Percentiles rank a stretch among this genome's conserved stretches.
Conservation (phyloP, 2,797 vertebrate species). For the Rhynchotus rufescens region DNA sequence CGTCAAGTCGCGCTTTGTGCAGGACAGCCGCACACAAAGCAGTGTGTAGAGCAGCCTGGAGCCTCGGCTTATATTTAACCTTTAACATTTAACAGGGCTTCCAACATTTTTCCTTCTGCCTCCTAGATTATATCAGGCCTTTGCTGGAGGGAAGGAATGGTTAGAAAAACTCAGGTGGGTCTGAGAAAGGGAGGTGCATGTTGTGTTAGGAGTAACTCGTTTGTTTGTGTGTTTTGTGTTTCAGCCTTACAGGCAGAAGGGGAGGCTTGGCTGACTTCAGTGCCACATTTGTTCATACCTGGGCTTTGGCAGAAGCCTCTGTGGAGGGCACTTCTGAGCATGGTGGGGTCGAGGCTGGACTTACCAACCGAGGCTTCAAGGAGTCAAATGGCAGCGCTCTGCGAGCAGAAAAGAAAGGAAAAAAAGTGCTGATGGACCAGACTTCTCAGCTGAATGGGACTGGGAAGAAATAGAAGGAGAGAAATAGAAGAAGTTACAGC, state of each 20-base stretch:
- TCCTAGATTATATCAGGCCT: neutral
- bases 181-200: neutral
- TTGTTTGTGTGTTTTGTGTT: neutral
- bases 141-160: neutral
- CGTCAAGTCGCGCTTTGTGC: too few species aligned
- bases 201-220: neutral
- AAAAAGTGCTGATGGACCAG: neutral
- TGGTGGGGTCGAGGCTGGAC: neutral
- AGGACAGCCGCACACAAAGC: too few species aligned
- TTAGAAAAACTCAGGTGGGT: neutral
- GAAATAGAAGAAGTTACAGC: neutral
- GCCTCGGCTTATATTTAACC: neutral
- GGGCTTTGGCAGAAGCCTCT: too few species aligned
- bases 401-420: neutral
- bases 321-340: neutral
- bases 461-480: neutral
- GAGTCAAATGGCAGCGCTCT: neutral
- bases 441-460: neutral
- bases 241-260: neutral
- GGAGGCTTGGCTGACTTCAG: neutral
- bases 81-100: neutral
- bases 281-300: neutral
- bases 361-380: neutral
- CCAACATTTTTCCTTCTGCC: neutral
- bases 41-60: neutral